Evolutionary conservation across 2,113 vertebrate species (phyloP).

Genomic region (Pteronura brasiliensis): DNA sequence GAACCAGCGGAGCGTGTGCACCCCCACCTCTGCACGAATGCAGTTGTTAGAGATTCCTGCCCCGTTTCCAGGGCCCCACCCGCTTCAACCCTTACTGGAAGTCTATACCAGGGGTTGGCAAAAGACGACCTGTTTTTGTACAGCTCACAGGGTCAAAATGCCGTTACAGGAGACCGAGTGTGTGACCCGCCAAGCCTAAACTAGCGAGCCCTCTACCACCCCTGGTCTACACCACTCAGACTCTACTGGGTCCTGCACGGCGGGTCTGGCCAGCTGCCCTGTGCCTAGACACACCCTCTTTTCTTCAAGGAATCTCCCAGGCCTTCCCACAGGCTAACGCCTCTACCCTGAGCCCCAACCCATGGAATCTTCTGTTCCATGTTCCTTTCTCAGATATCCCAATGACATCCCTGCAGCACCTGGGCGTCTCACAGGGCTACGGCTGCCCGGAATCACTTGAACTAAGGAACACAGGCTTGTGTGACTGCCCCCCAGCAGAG

Average conservation of each 20-base stretch:
- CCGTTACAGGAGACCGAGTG: neutral
- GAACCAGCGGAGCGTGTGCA: accelerated
- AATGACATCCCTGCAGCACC: neutral
- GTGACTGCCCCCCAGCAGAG: neutral
- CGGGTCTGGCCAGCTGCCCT: neutral
- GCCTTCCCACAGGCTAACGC: neutral
- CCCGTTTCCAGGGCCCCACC: neutral
- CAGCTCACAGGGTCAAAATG: neutral
- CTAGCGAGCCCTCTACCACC: neutral
- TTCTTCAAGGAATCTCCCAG: neutral
- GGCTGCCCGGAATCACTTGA: neutral
- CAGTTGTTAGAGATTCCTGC: neutral
- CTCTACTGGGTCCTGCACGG: neutral
- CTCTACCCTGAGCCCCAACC: neutral
- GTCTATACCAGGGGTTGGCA: neutral
- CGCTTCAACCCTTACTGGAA: neutral
- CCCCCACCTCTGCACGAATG: neutral
- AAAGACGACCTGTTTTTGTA: neutral
- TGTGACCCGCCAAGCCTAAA: neutral
- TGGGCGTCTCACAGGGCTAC: neutral
- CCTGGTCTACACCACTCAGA: neutral
- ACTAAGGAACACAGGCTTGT: neutral
- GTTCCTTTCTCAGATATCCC: neutral
- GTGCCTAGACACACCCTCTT: neutral
- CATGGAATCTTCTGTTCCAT: neutral